Conservation (phyloP, 1,140 invertebrate species). For the Mya arenaria region DNA sequence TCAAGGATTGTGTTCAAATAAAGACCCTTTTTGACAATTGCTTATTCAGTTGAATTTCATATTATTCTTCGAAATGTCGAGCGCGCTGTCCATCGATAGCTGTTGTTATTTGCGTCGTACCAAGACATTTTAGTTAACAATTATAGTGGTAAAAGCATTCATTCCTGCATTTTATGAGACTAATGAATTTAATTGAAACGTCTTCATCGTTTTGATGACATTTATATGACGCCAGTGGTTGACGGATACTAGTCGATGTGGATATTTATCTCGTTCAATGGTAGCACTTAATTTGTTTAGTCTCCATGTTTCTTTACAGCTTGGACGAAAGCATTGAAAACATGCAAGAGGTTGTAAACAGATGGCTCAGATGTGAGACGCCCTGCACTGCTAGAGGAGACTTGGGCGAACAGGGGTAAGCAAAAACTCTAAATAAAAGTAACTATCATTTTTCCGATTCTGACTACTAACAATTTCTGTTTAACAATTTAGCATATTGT, state of each 20-base stretch:
- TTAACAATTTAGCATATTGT: conserved; percentile 26
- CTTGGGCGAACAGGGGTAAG: conserved; percentile 23
- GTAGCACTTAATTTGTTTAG: conserved; percentile 23
- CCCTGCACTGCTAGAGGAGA: conserved; percentile 26
- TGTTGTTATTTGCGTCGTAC: conserved; percentile 19
- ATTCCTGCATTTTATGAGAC: conserved; percentile 21
- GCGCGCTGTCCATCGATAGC: conserved; percentile 12
- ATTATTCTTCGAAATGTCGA: conserved; percentile 20
- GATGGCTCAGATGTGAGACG: conserved; percentile 29
- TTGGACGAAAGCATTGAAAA: conserved; percentile 25
- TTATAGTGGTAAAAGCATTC: conserved; percentile 12
- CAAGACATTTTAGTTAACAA: conserved; percentile 20
- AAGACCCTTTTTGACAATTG: conserved; percentile 20
- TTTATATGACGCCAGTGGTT: conserved; percentile 24
- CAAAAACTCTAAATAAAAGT: conserved; percentile 24
- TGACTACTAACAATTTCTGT: no score
- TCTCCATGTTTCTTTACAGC: conserved; percentile 25
- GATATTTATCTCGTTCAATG: conserved; percentile 29
- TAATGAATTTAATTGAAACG: conserved; percentile 23
- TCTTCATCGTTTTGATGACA: conserved; percentile 25
- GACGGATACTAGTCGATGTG: conserved; percentile 20
- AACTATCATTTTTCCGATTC: conserved; percentile 27
- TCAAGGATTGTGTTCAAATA: conserved; percentile 16
- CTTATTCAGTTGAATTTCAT: conserved; percentile 9
- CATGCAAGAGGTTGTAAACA: conserved; percentile 28